These are phyloP conservation scores for Huso huso DNA, from an alignment of 2,797 vertebrate species.

Conservation along the genomic window DNA sequence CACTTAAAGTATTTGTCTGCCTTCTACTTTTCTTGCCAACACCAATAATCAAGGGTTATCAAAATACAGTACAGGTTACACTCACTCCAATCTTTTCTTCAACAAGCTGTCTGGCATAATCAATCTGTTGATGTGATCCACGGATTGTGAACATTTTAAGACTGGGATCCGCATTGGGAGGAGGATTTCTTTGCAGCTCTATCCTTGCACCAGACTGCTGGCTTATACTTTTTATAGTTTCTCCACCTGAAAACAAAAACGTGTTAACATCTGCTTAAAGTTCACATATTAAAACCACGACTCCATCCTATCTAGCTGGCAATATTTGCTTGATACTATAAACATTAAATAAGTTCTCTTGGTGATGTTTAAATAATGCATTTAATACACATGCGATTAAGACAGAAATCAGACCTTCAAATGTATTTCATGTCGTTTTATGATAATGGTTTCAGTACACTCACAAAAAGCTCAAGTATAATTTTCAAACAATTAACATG, in stretches of 20 bases:
- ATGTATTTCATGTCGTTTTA: no score
- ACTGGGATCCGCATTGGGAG: slow-evolving; percentile 92
- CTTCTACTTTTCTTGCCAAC: neutral
- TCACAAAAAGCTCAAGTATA: no score
- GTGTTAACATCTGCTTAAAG: no score
- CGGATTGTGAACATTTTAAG: slow-evolving; percentile 97
- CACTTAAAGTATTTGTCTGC: neutral
- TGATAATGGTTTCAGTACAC: no score
- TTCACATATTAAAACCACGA: no score
- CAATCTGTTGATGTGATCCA: slow-evolving; percentile 93
- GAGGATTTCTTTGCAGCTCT: slow-evolving; percentile 94
- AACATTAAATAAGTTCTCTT: no score
- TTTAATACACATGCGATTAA: no score
- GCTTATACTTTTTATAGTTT: slow-evolving; percentile 98
- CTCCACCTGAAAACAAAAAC: slow-evolving; percentile 69
- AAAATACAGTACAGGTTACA: neutral
- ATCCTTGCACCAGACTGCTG: slow-evolving; percentile 96
- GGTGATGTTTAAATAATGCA: no score
- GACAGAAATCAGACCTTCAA: no score
- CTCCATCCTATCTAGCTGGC: no score
- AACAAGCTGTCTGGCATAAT: slow-evolving; percentile 93
- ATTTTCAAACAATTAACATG: neutral
- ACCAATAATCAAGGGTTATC: neutral
- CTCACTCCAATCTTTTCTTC: slow-evolving; percentile 97
- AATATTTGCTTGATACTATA: no score